phyloP scores from a whole-genome alignment of 2,888 invertebrate species.

The Brenthis daphne region DNA sequence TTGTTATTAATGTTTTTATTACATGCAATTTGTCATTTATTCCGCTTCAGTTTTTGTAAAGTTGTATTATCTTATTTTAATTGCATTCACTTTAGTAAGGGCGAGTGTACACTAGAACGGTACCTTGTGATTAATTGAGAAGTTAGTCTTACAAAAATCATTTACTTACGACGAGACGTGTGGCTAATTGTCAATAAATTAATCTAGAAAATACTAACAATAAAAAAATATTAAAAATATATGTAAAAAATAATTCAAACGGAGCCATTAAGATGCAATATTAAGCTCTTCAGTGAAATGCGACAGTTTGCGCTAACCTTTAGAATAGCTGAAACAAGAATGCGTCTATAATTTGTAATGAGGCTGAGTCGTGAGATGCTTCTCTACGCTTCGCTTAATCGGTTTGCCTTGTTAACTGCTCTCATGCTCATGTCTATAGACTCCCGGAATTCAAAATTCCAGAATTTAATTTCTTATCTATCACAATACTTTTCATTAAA shows the following conservation, averaged over 20 bases:
- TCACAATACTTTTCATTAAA: not conserved
- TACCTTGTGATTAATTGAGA: not conserved
- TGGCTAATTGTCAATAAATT: no score
- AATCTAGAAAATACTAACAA: not conserved
- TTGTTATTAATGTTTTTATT: constrained; percentile 56
- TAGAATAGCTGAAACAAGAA: constrained; percentile 55
- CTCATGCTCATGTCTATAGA: constrained; percentile 58
- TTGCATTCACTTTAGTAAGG: constrained; percentile 51
- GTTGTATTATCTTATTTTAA: constrained; percentile 67
- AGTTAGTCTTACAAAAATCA: not conserved
- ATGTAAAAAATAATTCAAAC: not conserved
- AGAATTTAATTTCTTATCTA: constrained; percentile 4
- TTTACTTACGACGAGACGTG: no score
- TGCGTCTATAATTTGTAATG: constrained; percentile 81
- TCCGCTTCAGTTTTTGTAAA: constrained; percentile 60
- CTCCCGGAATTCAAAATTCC: constrained; percentile 36
- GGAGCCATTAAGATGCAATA: not conserved
- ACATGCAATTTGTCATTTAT: constrained; percentile 67
- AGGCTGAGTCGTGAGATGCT: constrained; percentile 65
- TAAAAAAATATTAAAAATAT: not conserved
- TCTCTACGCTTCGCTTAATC: constrained; percentile 76
- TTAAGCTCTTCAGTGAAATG: not conserved
- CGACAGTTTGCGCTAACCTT: constrained; percentile 28
- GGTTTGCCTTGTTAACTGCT: constrained; percentile 72
- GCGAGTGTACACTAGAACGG: constrained; percentile 16